Evolutionary conservation across 2,797 vertebrate species (phyloP), one percentile per base, ranked within the genome.

Genomic region (Platalea minor): DNA sequence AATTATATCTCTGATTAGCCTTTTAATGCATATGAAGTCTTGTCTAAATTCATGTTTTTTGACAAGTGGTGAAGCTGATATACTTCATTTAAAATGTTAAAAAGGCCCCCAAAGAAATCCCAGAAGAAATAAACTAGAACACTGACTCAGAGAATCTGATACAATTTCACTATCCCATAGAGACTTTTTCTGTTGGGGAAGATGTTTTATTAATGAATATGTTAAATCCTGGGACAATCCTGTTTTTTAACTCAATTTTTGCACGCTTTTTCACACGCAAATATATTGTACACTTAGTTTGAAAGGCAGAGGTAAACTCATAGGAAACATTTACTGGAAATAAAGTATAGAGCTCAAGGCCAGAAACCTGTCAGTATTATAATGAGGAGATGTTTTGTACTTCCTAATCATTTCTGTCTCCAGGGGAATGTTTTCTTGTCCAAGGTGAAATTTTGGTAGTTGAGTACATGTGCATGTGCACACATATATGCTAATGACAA

Each of bases 401-500:
- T 88, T 94, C 33, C 70, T 88, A 67, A 82, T 17, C 20, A 46
- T 80, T 91, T 77, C 35, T 79, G 29, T 78, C 61, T 89, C 83
- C 39, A 89, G 72, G 41, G 53, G 35, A 92, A 78, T 83, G 10
- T 72, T 89, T 88, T 92, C 53, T 85, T 20, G 65, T 77, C 29
- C 78, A 91, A 93, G 64, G 73, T 78, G 57, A 92, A 76, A 86
- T 68, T 94, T 54, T 77, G n/a, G 31, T 92, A 84, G 81, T 63
- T 21, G 13, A 48, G 26, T 60, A 13, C 29, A 28, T 33, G 46
- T 59, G n/a, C 35, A 12, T 37, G 11, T 61, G 41, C 28, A 67
- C 31, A 63, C 9, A n/a, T 26, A 33, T 17, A 33, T 46, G 60
- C 15, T 70, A 35, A 85, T 64, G 39, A n/a, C 51, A 93, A 83